Base-by-base conservation (phyloP, 2,888 invertebrate genomes). In the Liodrosophila aerea region DNA sequence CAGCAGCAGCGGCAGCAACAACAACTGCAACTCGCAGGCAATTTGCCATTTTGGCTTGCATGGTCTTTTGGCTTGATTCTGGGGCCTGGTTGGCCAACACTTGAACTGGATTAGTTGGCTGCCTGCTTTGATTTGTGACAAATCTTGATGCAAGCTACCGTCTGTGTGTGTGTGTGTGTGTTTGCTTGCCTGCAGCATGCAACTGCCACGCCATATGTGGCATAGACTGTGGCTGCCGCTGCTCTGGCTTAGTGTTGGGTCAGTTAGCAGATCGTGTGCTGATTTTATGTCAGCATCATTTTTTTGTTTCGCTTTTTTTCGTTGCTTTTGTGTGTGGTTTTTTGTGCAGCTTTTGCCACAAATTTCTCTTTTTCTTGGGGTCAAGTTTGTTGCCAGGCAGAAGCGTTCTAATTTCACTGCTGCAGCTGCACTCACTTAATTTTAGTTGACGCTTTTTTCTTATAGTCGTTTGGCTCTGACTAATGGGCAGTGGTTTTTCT, bases 361-460 rank as follows among this genome's bases (percentile, higher is more conserved):
- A 82, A 76, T 84, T 84, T 84, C 84, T 84, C 84, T 84, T 84
- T 84, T 84, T 78, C 85, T 84, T 76, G 78, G 73, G 85, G 86
- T 84, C 84, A 86, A 84, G 82, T 82, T 84, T 86, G 75, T 69
- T 66, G 66, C 60, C 59, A 69, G 50, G 54, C 65, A 83, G 84
- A 76, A 84, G 60, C 80, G 80, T 81, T 81, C 80, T 82, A 63
- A 70, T 81, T 81, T 84, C 82, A 67, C 74, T 74, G 53, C 7
- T 61, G 75, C 74, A 69, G 61, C 80, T 71, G 76, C 67, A 59
- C 36, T 41, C 58, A 49, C 36, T 53, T 64, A 31, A 60, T 72
- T 53, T 44, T 49, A 46, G 31, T 5, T 39, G 12, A 33, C 40
- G 11, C 37, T 47, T 39, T 9, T 47, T 56, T 52, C 46, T 43